Base-by-base conservation (phyloP, 2,113 vertebrate genomes). In the Phodopus roborovskii region DNA sequence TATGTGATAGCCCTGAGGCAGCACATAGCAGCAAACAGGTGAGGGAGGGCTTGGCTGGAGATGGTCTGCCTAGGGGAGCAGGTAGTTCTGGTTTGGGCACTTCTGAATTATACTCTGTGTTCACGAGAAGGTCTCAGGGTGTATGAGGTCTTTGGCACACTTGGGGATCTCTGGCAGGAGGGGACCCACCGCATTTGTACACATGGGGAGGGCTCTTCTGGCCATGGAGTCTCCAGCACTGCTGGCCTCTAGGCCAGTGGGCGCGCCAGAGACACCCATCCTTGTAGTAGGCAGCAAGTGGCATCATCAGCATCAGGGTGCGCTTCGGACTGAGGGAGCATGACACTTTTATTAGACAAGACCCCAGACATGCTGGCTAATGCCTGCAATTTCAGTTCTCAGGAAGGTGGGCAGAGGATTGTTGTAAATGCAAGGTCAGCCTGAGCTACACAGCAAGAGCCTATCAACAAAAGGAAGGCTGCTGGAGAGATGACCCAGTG, bases 271-370 rank as follows among this genome's bases (percentile, higher is more conserved):
- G 96, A 99, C 99, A 22, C 99, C 99, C 88, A 99, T 99, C 97
- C 98, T 99, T 39, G 99, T 99, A 95, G 99, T 99, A 56, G 99
- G 99, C 92, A 99, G 99, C 98, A 99, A 99, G 96, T 97, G 99
- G 90, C 99, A 99, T 96, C 98, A 99, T 90, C 99, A 99, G 98
- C 97, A 6, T 45, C 45, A 45, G 45, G 99, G 36, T 99, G 89
- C 99, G 99, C 68, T 99, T 99, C 96, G 99, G 98, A 64, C 99
- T 97, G 99, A 99, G 96, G 45, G 45, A 45, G n/a, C 53, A 83
- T 4, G 56, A 22, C 17, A 48, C 26, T 42, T 87, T 75, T 66
- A 53, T 64, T 24, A 92, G 39, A 81, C 56, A 56, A 62, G 56
- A 30, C 48, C 30, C 53, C 36, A 42, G 12, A 42, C 50, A 12